Conservation (phyloP, 1,140 invertebrate species). For the Argopecten irradians region DNA sequence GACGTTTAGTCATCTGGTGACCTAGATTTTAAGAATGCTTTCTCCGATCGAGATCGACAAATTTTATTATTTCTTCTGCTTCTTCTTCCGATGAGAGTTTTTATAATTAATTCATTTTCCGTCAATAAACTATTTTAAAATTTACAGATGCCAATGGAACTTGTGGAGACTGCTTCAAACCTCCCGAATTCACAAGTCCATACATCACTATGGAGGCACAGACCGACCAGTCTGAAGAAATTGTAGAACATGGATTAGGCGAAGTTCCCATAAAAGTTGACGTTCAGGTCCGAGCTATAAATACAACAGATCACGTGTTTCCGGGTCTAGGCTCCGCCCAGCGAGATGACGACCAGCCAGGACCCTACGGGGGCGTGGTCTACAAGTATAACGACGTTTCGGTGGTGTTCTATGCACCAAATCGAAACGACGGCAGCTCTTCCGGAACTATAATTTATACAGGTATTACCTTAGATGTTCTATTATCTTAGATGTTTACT, state of each 20-base stretch:
- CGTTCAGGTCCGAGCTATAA: constrained; percentile 31
- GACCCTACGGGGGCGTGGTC: constrained; percentile 40
- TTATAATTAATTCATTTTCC: too few relatives aligned
- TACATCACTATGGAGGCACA: background rate
- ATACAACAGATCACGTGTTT: constrained; percentile 34
- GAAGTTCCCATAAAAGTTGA: constrained; percentile 41
- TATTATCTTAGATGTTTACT: too few relatives aligned
- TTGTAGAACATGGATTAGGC: constrained; percentile 27
- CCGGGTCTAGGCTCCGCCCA: constrained; percentile 46
- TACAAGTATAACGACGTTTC: constrained; percentile 43
- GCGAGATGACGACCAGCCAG: constrained; percentile 39
- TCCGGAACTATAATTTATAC: constrained; percentile 41
- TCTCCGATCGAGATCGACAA: too few relatives aligned
- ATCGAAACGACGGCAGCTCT: constrained; percentile 33
- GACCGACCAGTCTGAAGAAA: background rate
- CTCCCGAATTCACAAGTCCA: background rate
- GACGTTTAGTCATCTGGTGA: too few relatives aligned
- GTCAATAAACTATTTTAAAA: too few relatives aligned
- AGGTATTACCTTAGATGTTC: too few relatives aligned
- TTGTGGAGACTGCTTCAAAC: background rate
- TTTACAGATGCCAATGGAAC: background rate
- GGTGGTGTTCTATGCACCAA: constrained; percentile 31
- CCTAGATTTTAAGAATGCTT: too few relatives aligned
- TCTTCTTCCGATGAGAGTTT: too few relatives aligned
- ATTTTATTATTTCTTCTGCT: too few relatives aligned